Evolutionary conservation across 2,888 invertebrate species (phyloP), one percentile per base, ranked within the genome.

Genomic region (Holacanthella duospinosa): DNA sequence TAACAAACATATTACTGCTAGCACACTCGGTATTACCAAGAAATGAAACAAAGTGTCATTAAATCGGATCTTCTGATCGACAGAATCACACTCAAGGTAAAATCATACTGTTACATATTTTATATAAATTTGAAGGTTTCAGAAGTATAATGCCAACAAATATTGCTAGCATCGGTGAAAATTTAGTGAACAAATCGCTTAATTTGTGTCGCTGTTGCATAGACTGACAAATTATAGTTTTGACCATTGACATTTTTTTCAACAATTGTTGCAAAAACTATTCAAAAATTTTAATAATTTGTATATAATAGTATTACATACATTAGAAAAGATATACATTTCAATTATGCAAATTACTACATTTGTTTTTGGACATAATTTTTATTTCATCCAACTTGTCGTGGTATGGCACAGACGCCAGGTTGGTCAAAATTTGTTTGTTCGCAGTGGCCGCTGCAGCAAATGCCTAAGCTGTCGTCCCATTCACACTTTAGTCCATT

Each of bases 11-110:
- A 55, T 60, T 57, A 64, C 55, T 60, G 73, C 79, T 75, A 89
- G 89, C 85, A 89, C 76, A 76, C 80, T 3, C 81, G 83, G 24
- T 84, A 91, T 76, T 95, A 90, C 78, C 85, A 86, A 64, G 84
- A 86, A 73, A 78, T 96, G 66, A 93, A 90, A 76, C 83, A 82
- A 66, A 84, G 85, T 74, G 93, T 94, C 0, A 77, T 93, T 44
- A 88, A 88, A 73, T 89, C 89, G 74, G 94, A 95, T 76, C 83
- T 95, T 62, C 87, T 96, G 81, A 88, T 93, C 36, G 95, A 96
- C 77, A 93, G 92, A 77, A 80, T 96, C 9, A 88, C 95, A 73
- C 91, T 94, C 74, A 96, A 95, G 81, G 84, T 84, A 76, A 71
- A 65, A 36, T 2, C 27, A 36, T 6, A 16, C 36, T 36, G 16